phyloP scores from a whole-genome alignment of 2,797 vertebrate genomes.

The Columba guinea region DNA sequence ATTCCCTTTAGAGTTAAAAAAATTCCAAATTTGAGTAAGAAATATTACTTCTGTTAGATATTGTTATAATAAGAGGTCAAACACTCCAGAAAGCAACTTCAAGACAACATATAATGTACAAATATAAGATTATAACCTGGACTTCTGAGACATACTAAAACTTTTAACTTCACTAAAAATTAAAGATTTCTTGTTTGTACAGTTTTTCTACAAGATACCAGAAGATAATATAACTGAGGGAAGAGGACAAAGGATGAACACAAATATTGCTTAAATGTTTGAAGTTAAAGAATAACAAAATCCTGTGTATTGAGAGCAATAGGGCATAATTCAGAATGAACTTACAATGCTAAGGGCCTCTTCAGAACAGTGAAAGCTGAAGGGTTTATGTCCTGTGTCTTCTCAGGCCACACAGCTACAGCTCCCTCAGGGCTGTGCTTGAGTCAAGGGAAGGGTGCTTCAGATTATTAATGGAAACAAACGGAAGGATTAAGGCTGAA shows the following conservation, averaged over 20 bases:
- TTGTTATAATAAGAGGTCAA: constrained; percentile 4
- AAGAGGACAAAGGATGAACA: background rate
- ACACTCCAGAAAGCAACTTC: constrained; percentile 8
- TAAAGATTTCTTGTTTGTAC: background rate
- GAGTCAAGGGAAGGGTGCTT: background rate
- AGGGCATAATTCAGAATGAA: background rate
- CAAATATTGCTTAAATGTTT: background rate
- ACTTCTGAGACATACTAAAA: background rate
- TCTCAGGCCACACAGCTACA: background rate
- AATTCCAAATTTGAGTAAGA: constrained; percentile 3
- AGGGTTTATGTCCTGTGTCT: background rate
- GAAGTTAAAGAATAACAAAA: background rate
- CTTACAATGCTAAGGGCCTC: background rate
- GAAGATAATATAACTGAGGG: background rate
- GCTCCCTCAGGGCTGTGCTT: background rate
- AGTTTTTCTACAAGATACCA: background rate
- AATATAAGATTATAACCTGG: background rate
- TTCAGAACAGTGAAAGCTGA: background rate
- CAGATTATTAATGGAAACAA: background rate
- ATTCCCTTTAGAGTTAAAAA: constrained; percentile 9
- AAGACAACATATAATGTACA: background rate
- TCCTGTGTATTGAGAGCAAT: background rate
- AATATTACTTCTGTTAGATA: constrained; percentile 3
- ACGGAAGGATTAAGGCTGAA: background rate
- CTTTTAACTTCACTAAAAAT: background rate